Evolutionary conservation across 2,888 invertebrate genomes (phyloP).

Genomic region (Iphiclides podalirius): DNA sequence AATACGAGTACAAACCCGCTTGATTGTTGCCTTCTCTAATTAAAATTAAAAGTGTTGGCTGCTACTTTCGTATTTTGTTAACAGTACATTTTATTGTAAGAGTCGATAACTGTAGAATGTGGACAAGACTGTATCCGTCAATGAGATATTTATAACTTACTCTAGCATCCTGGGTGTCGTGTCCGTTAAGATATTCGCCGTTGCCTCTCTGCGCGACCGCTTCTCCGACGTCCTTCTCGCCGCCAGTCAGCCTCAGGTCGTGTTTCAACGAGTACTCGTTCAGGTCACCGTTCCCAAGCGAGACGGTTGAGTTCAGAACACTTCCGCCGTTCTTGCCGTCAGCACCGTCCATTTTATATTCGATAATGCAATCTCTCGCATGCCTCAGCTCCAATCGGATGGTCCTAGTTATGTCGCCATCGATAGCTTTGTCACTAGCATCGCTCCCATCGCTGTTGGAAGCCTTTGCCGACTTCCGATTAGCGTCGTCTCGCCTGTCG

Average conservation of each 20-base stretch:
- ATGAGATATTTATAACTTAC: no score
- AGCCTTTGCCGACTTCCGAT: slow-evolving; percentile 46
- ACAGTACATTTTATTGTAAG: no score
- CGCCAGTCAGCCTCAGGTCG: slow-evolving; percentile 36
- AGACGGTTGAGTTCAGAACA: slow-evolving; percentile 32
- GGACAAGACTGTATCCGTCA: no score
- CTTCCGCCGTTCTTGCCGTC: slow-evolving; percentile 20
- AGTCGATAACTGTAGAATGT: no score
- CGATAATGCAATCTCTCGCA: slow-evolving; percentile 32
- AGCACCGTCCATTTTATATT: slow-evolving; percentile 23
- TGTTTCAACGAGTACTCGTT: slow-evolving; percentile 46
- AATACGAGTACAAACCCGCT: no score
- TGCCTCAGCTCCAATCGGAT: slow-evolving; percentile 56
- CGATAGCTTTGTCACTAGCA: slow-evolving; percentile 49
- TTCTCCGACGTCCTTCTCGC: slow-evolving; percentile 33
- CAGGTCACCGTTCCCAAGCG: slow-evolving; percentile 36
- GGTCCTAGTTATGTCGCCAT: slow-evolving; percentile 55
- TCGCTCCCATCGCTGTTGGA: slow-evolving; percentile 21
- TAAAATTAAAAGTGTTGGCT: no score
- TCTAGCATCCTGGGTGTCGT: slow-evolving; percentile 42
- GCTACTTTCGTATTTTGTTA: no score
- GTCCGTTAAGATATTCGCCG: slow-evolving; percentile 42
- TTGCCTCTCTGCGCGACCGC: slow-evolving; percentile 38
- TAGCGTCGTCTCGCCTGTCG: slow-evolving; percentile 42
- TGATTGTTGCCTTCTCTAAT: no score